Evolutionary conservation across 2,888 invertebrate genomes (phyloP).

Genomic region (Yponomeuta plumbellus): DNA sequence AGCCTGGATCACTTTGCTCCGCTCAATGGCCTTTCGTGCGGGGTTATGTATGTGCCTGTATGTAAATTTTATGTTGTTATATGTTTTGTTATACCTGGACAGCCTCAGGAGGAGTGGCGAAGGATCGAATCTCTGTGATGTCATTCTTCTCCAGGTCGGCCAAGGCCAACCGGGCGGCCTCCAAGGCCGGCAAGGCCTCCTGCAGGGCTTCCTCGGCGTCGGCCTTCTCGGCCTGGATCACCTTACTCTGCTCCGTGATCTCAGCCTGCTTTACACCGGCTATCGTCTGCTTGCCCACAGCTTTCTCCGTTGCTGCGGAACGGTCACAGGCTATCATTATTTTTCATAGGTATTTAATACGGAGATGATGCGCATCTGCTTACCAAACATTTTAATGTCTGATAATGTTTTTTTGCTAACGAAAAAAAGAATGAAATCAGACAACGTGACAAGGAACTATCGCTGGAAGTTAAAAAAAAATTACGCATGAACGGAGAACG

Average conservation of each 20-base stretch:
- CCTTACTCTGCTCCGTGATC: conserved; percentile 87
- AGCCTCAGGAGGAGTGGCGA: conserved; percentile 92
- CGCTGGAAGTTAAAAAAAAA: too few relatives aligned
- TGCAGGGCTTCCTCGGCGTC: conserved; percentile 89
- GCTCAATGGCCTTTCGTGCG: too few relatives aligned
- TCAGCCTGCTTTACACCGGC: conserved; percentile 88
- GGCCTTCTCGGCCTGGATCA: conserved; percentile 87
- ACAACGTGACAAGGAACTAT: too few relatives aligned
- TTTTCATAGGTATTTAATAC: too few relatives aligned
- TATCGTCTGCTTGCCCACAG: conserved; percentile 86
- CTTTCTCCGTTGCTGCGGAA: conserved; percentile 77
- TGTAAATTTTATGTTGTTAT: too few relatives aligned
- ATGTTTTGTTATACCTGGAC: conserved; percentile 77
- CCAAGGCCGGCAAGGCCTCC: conserved; percentile 90
- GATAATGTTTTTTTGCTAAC: too few relatives aligned
- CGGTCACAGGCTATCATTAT: neutral
- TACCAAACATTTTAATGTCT: too few relatives aligned
- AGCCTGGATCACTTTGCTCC: too few relatives aligned
- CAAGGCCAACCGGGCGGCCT: conserved; percentile 86
- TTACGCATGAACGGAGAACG: too few relatives aligned
- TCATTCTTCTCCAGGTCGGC: conserved; percentile 91
- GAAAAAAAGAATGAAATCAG: too few relatives aligned
- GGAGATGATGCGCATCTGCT: too few relatives aligned
- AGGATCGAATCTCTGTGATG: conserved; percentile 94
- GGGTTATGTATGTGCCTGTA: too few relatives aligned